Evolutionary conservation across 2,888 invertebrate species (phyloP).

Genomic region (Plagodis dolabraria): DNA sequence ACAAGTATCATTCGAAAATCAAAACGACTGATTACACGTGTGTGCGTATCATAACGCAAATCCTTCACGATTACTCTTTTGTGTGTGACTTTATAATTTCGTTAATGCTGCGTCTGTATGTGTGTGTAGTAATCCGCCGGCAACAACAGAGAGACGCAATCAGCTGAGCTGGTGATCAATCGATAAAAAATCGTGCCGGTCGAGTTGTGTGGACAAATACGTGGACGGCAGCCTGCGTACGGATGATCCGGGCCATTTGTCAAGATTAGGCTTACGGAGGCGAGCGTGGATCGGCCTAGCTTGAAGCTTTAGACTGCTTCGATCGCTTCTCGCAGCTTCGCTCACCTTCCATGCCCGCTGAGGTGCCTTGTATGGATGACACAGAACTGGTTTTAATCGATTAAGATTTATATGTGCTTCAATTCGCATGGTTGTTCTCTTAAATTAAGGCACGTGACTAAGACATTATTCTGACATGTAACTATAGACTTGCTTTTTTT

Average conservation of each 20-base stretch:
- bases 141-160: slow-evolving; percentile 79
- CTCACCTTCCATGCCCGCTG: slow-evolving; percentile 24
- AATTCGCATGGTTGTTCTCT: slow-evolving; percentile 9
- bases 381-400: slow-evolving; percentile 38
- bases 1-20: slow-evolving; percentile 16
- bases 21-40: slow-evolving; percentile 36
- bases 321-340: background rate
- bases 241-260: slow-evolving; percentile 83
- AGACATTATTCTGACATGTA: background rate
- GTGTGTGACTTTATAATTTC: slow-evolving; percentile 64
- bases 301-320: slow-evolving; percentile 4
- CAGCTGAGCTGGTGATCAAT: slow-evolving; percentile 82
- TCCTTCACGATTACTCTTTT: slow-evolving; percentile 69
- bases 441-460: slow-evolving; percentile 13
- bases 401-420: slow-evolving; percentile 24
- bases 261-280: slow-evolving; percentile 75
- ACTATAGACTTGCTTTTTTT: no score
- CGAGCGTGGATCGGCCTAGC: slow-evolving; percentile 45
- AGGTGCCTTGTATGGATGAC: slow-evolving; percentile 30
- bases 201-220: slow-evolving; percentile 72
- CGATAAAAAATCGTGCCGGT: slow-evolving; percentile 79
- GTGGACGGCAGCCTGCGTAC: slow-evolving; percentile 56
- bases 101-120: slow-evolving; percentile 38
- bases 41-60: slow-evolving; percentile 68
- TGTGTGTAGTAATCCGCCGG: slow-evolving; percentile 68